A percentile compares a stretch with the other conserved stretches of the same genome.
These are phyloP conservation scores for Copidosoma aretas DNA, from an alignment of 2,888 invertebrate species.

Conservation along the genomic window DNA sequence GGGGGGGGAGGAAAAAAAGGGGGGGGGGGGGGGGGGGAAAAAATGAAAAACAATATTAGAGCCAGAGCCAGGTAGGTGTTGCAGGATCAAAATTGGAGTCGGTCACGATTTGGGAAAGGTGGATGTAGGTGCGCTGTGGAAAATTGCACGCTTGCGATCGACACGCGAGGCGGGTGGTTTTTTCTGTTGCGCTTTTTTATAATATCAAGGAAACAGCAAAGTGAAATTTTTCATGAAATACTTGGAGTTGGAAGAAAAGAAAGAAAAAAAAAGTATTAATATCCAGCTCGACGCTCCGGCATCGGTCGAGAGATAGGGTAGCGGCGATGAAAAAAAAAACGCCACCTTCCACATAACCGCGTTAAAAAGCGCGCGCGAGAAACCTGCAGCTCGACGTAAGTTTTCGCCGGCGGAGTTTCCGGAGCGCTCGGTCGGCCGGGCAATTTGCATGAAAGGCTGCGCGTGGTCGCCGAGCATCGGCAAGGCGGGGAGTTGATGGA, in stretches of 20 bases:
- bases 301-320: neutral
- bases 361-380: slow-evolving; percentile 17
- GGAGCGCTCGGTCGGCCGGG: slow-evolving; percentile 18
- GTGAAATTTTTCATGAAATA: neutral
- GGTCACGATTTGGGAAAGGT: too few relatives aligned
- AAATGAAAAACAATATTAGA: too few relatives aligned
- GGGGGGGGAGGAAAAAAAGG: too few relatives aligned
- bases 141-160: too few relatives aligned
- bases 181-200: too few relatives aligned
- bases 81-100: too few relatives aligned
- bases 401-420: slow-evolving; percentile 22
- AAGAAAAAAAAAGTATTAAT: neutral
- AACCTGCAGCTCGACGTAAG: slow-evolving; percentile 27
- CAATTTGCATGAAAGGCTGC: slow-evolving; percentile 35
- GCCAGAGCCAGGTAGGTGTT: too few relatives aligned
- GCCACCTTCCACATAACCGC: neutral
- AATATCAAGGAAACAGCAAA: too few relatives aligned
- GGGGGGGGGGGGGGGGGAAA: too few relatives aligned
- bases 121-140: too few relatives aligned
- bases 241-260: neutral
- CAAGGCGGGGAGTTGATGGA: slow-evolving; percentile 22
- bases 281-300: neutral
- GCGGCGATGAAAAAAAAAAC: slow-evolving; percentile 1
- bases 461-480: neutral
- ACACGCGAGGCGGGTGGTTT: too few relatives aligned